These are phyloP conservation scores for Drosophila lini DNA, from an alignment of 1,140 invertebrate species.

Conservation along the genomic window DNA sequence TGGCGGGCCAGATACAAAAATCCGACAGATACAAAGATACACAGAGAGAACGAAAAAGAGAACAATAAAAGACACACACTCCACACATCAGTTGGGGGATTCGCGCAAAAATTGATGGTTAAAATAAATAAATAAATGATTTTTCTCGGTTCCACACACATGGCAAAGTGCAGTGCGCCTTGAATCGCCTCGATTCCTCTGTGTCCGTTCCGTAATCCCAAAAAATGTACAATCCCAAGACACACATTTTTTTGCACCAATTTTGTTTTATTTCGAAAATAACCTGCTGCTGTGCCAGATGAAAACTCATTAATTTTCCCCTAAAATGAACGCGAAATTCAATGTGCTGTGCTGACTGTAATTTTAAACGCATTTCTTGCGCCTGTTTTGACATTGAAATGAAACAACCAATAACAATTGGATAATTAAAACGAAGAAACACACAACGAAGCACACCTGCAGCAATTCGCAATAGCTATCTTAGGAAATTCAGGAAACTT, in stretches of 20 bases:
- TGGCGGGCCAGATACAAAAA: constrained; percentile 19
- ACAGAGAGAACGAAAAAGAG: constrained; percentile 17
- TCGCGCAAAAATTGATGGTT: constrained; percentile 49
- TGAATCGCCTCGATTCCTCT: constrained; percentile 20
- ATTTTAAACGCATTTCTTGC: constrained; percentile 68
- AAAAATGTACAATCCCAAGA: constrained; percentile 40
- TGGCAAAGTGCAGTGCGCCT: constrained; percentile 65
- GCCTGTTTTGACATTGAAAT: constrained; percentile 76
- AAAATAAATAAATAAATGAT: constrained; percentile 73
- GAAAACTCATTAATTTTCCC: constrained; percentile 57
- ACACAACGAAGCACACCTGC: constrained; percentile 61
- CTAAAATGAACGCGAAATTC: constrained; percentile 38
- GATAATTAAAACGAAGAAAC: constrained; percentile 62
- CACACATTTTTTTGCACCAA: constrained; percentile 33
- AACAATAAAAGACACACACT: constrained; percentile 53
- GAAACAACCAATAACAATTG: constrained; percentile 47
- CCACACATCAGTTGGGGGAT: constrained; percentile 43
- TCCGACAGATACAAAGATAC: constrained; percentile 24
- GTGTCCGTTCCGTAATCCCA: constrained; percentile 28
- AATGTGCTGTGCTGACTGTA: constrained; percentile 46
- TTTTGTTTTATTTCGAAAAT: constrained; percentile 40
- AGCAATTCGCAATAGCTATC: constrained; percentile 9
- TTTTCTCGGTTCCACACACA: constrained; percentile 50
- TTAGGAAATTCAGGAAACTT: constrained; percentile 62
- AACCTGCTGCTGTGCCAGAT: constrained; percentile 32